Evolutionary conservation across 2,888 invertebrate genomes (phyloP).

Genomic region (Dichetophora obliterata): DNA sequence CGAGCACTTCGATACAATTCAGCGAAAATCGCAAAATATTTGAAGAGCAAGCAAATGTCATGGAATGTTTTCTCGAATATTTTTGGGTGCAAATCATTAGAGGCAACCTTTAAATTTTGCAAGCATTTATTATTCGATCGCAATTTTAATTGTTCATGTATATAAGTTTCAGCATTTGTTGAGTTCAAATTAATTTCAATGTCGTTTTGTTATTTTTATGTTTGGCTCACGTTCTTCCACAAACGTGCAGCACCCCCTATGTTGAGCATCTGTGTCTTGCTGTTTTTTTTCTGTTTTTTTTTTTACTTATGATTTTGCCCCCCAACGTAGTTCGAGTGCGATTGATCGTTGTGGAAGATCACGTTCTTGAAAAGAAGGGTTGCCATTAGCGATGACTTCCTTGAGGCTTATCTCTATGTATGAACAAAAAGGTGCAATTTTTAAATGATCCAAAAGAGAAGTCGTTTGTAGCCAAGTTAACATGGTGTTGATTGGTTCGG

Average conservation of each 20-base stretch:
- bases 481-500: too few species aligned
- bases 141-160: slow-evolving; percentile 1
- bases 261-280: not conserved
- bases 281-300: not conserved
- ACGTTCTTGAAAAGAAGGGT: slow-evolving; percentile 24
- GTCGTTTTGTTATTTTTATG: not conserved
- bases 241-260: slow-evolving; percentile 19
- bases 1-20: too few species aligned
- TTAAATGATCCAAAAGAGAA: not conserved
- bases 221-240: not conserved
- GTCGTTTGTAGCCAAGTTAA: too few species aligned
- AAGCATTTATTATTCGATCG: not conserved
- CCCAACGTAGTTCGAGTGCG: not conserved
- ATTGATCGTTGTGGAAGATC: slow-evolving; percentile 13
- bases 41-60: slow-evolving; percentile 10
- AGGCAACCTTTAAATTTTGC: not conserved
- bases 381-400: slow-evolving; percentile 1
- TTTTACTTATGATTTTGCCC: not conserved
- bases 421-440: not conserved
- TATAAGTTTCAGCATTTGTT: not conserved
- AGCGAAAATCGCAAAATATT: not conserved
- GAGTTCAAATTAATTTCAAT: too few species aligned
- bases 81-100: not conserved
- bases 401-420: not conserved
- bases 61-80: not conserved